phyloP scores from a whole-genome alignment of 2,113 vertebrate species.

The Gymnobelideus leadbeateri region DNA sequence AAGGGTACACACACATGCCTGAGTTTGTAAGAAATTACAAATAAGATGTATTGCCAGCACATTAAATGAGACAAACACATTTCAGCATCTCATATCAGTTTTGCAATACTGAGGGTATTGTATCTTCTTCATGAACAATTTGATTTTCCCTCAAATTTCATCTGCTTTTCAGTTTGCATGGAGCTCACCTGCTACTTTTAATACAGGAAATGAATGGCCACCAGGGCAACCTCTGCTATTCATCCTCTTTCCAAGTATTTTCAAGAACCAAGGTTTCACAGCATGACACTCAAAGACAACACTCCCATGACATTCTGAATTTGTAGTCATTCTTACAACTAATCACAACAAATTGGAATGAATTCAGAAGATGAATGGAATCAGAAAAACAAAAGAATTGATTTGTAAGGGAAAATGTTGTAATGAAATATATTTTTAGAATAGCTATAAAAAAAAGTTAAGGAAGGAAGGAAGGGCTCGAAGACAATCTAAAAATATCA shows the following conservation, averaged over 20 bases:
- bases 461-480: not conserved
- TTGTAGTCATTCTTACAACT: not conserved
- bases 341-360: not conserved
- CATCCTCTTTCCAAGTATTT: not conserved
- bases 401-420: not conserved
- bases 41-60: not conserved
- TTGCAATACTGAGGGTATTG: not conserved
- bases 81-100: not conserved
- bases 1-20: not conserved
- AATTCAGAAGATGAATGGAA: not conserved
- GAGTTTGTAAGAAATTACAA: not conserved
- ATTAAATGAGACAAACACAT: not conserved
- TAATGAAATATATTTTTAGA: not conserved
- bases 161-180: not conserved
- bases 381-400: not conserved
- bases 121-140: not conserved
- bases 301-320: not conserved
- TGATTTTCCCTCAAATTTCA: not conserved
- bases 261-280: not conserved
- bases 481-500: not conserved
- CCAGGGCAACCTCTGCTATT: not conserved
- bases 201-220: not conserved
- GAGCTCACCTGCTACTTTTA: not conserved
- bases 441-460: not conserved
- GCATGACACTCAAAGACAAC: not conserved